Base-by-base conservation (phyloP, 2,888 invertebrate species). In the Dynastes hyllus region DNA sequence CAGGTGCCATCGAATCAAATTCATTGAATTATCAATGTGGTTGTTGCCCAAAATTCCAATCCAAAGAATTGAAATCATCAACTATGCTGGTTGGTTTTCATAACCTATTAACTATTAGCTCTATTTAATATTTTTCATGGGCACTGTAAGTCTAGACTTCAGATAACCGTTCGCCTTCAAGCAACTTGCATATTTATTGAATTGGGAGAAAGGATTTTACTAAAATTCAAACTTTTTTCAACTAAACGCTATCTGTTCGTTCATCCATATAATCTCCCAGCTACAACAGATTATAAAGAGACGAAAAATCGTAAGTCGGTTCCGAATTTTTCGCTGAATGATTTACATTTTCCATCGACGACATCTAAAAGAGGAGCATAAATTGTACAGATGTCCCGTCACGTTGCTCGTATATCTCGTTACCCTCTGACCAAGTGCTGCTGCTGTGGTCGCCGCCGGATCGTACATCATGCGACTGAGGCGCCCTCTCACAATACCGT, bases 301-400 rank as follows among this genome's bases (percentile, higher is more conserved):
- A 29, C 63, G 63, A 63, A 63, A 29, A 27, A 51, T 27, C 37
- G 51, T 32, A 63, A 32, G 63, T 29, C 27, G 69, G 27, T 16
- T 32, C 51, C 27, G 69, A 51, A 51, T 69, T 69, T 69, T 69
- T 16, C 63, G 40, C 37, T 73, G 80, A 83, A 86, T 87, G 88
- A 88, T 88, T 87, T 88, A 88, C 88, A 86, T 87, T 86, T 87
- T 86, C 87, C 86, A 87, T 87, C 86, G 86, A 83, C 40, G 86
- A 83, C 53, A 84, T 85, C 85, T 86, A 85, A 86, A 87, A 88
- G 87, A 86, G 87, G 85, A 84, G 85, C 86, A 88, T 88, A 88
- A 88, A 88, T 88, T 87, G 86, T 85, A 85, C 86, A 86, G 87
- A 87, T 87, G 88, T 88, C 87, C 86, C 85, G 85, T 87, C 85